Evolutionary conservation across 2,797 vertebrate genomes (phyloP), one percentile per base, ranked within the genome.

Genomic region (Halcyon badia): DNA sequence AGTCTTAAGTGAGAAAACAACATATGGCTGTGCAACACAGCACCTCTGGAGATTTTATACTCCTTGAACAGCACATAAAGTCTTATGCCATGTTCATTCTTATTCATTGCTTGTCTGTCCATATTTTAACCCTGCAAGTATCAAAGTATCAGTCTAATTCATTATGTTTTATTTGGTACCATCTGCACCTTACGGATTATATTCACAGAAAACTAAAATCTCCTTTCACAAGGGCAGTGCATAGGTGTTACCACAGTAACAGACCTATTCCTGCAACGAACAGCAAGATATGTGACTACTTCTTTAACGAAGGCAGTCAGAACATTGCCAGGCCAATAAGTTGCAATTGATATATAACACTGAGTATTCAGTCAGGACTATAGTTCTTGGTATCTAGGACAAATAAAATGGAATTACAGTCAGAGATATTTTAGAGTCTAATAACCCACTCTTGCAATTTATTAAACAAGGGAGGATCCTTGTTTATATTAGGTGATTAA

Each of bases 121-220:
- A 80, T 95, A 92, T 95, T 97, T 97, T 97, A 97, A 96, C 94
- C 89, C 93, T 96, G 92, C 72, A 96, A 94, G 70, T 93, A 95
- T 96, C 79, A 83, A 96, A 81, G 79, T 95, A 96, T 92, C 62
- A 52, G 77, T 44, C 68, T 94, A 96, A 96, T 92, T 94, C 85
- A 95, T 95, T 96, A 82, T 91, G 18, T 82, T 97, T 97, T 95
- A 96, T 96, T 97, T 15, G 64, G 31, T 80, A 83, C 94, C 97
- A 97, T 92, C 96, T 96, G 96, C 48, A 94, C 87, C 51, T 91
- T 71, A 77, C 0, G 2, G 58, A 92, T 41, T 84, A 21, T 64
- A 90, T 90, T 93, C 39, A 80, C 64, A 42, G 94, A 93, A 97
- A 96, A 96, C 95, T 86, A 96, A 97, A 94, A 91, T 72, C 75